A percentile compares a stretch with the other conserved stretches of the same genome.
These are phyloP conservation scores for Caenorhabditis doughertyi DNA, from an alignment of 2,888 invertebrate species.

Conservation along the genomic window DNA sequence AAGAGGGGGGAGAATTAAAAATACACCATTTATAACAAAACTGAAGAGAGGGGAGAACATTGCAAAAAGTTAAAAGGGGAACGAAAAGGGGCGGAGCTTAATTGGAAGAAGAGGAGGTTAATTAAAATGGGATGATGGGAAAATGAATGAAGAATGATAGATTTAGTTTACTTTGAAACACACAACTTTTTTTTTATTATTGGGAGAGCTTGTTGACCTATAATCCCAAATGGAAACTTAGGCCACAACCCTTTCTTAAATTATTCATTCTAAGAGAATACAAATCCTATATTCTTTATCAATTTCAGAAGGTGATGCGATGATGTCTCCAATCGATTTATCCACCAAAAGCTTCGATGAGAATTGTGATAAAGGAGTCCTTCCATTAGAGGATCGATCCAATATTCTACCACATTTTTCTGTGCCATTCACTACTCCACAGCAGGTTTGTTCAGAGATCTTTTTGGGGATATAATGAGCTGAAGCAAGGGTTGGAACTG, in stretches of 20 bases:
- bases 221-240: too few species aligned
- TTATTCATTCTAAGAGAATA: too few species aligned
- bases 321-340: constrained; percentile 70
- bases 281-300: not conserved
- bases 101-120: not conserved
- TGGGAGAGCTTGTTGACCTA: too few species aligned
- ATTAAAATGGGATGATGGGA: constrained; percentile 29
- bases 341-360: constrained; percentile 62
- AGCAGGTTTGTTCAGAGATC: constrained; percentile 53
- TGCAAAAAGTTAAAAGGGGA: constrained; percentile 3
- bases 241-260: too few species aligned
- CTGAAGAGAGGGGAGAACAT: not conserved
- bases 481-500: too few species aligned
- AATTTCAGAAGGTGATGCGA: constrained; percentile 62
- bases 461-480: too few species aligned
- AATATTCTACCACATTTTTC: constrained; percentile 50
- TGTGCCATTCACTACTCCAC: constrained; percentile 54
- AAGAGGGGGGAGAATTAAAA: not conserved
- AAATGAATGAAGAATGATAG: not conserved
- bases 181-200: too few species aligned
- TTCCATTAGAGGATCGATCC: constrained; percentile 56
- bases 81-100: constrained; percentile 37
- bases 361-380: constrained; percentile 30
- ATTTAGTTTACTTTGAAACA: too few species aligned
- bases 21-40: constrained; percentile 1